Base-by-base conservation (phyloP, 2,797 vertebrate genomes). In the Tokudaia muenninki region DNA sequence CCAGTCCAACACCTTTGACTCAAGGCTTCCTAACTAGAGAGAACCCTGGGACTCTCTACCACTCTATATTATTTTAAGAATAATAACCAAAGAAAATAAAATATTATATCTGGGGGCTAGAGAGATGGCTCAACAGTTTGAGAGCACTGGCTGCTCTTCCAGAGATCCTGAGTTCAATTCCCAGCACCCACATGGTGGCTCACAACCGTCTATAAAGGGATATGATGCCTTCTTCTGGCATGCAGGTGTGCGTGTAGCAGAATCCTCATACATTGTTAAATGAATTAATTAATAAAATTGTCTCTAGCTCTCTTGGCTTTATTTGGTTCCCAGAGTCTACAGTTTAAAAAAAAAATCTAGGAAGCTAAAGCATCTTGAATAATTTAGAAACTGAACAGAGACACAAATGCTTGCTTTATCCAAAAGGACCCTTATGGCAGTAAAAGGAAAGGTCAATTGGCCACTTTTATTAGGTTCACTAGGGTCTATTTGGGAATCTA, bases 1-100 rank as follows among this genome's bases (percentile, higher is more conserved):
- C 3, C 57, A 93, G 31, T 24, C 61, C 57, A 92, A 31, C 10
- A 55, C 90, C 87, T 34, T 61, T 50, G 52, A 86, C 19, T 1
- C 47, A n/a, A 13, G 57, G 83, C 44, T 22, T 89, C 34, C 92
- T 84, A 24, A 52, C 34, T 59, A 47, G 16, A 94, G 47, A 11
- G 21, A 91, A 29, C 72, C 70, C 5, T n/a, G 70, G 24, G 34
- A 6, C n/a, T 75, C 65, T 57, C 4, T 89, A 79, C 9, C 79
- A n/a, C 70, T 94, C 81, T 52, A 74, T 86, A 86, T 94, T 88
- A 79, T 86, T 86, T 95, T 82, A 41, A 83, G 3, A 92, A 82
- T 52, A 57, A 44, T 37, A 86, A 44, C n/a, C 34, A 87, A 74
- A 93, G 61, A 61, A 29, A 87, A n/a, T 78, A 70, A 82, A 86